Conservation (phyloP, 1,140 invertebrate genomes). For the Neoseiulus cucumeris region DNA sequence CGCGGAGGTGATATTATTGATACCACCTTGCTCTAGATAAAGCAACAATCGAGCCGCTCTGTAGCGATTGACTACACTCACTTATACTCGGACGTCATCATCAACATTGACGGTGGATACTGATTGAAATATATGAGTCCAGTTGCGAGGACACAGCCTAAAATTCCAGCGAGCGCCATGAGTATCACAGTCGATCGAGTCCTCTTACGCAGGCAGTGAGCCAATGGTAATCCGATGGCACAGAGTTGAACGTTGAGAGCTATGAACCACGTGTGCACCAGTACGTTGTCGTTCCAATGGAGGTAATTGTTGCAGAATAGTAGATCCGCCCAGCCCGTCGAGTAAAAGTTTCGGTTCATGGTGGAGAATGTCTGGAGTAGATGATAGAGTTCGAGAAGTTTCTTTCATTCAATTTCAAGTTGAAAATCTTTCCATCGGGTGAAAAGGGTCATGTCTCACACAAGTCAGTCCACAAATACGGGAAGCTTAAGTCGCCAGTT, state of each 20-base stretch:
- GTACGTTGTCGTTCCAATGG: neutral
- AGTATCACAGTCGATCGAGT: neutral
- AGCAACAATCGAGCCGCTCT: no score
- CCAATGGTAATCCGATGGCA: neutral
- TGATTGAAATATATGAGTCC: neutral
- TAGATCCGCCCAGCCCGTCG: neutral
- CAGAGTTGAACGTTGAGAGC: neutral
- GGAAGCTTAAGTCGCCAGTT: no score
- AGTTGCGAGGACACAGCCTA: neutral
- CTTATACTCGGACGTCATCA: conserved; percentile 2
- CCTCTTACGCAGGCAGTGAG: neutral
- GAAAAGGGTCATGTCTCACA: no score
- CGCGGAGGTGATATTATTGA: no score
- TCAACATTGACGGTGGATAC: neutral
- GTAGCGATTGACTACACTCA: no score
- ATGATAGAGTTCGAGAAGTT: no score
- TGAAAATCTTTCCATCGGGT: no score
- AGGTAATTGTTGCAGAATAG: neutral
- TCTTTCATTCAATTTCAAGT: no score
- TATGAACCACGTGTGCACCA: neutral
- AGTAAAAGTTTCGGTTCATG: neutral
- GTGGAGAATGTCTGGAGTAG: neutral
- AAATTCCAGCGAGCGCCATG: neutral
- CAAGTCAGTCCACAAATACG: no score
- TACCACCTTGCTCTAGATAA: no score